A percentile compares a stretch with the other conserved stretches of the same genome.
Evolutionary conservation across 1,140 invertebrate species (phyloP).

Genomic region (Lordiphosa mommai): DNA sequence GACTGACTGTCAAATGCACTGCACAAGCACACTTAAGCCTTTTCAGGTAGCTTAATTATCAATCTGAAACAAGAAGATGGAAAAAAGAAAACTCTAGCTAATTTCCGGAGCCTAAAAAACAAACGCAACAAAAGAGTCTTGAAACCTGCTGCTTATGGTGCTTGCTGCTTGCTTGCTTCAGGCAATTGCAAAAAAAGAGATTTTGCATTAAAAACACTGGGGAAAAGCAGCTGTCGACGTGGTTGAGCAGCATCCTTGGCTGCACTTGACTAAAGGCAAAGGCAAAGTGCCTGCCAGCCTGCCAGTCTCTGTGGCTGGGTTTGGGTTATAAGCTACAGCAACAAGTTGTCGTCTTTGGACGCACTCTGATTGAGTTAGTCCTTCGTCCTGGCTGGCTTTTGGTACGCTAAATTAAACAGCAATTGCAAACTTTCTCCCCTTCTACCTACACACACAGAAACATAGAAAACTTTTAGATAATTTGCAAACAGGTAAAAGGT

Average conservation of each 20-base stretch:
- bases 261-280: conserved; percentile 42
- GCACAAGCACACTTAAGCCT: not conserved
- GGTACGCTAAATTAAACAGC: conserved; percentile 71
- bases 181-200: conserved; percentile 13
- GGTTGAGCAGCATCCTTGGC: conserved; percentile 41
- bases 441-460: conserved; percentile 17
- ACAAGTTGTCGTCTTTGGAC: conserved; percentile 48
- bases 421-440: conserved; percentile 68
- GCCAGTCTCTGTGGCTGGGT: too few species aligned
- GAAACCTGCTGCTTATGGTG: conserved; percentile 8
- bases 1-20: conserved; percentile 59
- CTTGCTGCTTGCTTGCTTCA: conserved; percentile 23
- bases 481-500: conserved; percentile 29
- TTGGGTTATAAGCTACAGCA: conserved; percentile 52
- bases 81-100: conserved; percentile 31
- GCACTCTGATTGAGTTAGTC: conserved; percentile 65
- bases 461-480: conserved; percentile 51
- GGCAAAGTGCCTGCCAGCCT: conserved; percentile 55
- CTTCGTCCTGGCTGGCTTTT: conserved; percentile 24
- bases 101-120: conserved; percentile 36
- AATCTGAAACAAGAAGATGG: not conserved
- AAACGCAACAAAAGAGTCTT: conserved; percentile 6
- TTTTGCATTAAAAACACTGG: conserved; percentile 23
- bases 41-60: not conserved
- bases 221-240: conserved; percentile 10